phyloP scores from a whole-genome alignment of 2,797 vertebrate species.

The Acipenser ruthenus region DNA sequence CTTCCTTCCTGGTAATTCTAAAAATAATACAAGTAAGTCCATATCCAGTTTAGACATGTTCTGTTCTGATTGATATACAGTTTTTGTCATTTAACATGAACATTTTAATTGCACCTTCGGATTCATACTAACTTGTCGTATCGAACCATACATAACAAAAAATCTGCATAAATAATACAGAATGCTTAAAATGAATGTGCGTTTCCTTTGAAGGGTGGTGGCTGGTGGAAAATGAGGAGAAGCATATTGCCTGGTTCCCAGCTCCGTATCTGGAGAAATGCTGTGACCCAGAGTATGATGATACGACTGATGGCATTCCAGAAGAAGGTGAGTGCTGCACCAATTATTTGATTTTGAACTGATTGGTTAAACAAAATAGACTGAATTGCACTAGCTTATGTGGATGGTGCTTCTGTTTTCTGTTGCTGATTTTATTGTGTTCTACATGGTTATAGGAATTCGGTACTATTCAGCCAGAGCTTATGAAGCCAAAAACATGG shows the following conservation, averaged over 20 bases:
- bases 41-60: too few relatives aligned
- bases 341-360: background rate
- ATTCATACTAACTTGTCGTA: too few relatives aligned
- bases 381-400: background rate
- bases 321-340: conserved; percentile 45
- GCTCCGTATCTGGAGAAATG: conserved; percentile 71
- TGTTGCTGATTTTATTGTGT: too few relatives aligned
- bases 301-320: conserved; percentile 5
- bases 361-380: too few relatives aligned
- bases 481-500: conserved; percentile 53
- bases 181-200: fast-evolving
- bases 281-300: conserved; percentile 28
- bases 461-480: conserved; percentile 58
- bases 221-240: conserved; percentile 78
- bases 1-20: too few relatives aligned
- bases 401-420: background rate
- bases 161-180: too few relatives aligned
- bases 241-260: conserved; percentile 81
- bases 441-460: conserved; percentile 38
- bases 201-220: conserved; percentile 74
- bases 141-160: too few relatives aligned
- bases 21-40: too few relatives aligned
- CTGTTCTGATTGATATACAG: too few relatives aligned
- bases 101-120: too few relatives aligned
- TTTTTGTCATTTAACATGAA: too few relatives aligned